phyloP scores from a whole-genome alignment of 1,140 invertebrate genomes.

The Euglossa dilemma region DNA sequence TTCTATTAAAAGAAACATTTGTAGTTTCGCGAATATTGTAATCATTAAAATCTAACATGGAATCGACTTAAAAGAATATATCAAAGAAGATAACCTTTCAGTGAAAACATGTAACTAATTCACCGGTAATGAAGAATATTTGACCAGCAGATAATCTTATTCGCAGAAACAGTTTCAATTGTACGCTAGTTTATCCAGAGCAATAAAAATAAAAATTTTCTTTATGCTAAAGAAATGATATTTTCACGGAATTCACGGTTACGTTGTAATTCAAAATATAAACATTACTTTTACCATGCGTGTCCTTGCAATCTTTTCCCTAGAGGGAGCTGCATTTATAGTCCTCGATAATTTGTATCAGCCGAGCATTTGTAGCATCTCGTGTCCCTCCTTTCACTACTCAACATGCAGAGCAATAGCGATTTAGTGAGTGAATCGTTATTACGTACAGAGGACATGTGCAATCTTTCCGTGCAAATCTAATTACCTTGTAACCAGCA shows the following conservation, averaged over 20 bases:
- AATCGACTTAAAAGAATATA: not conserved
- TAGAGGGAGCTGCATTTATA: not conserved
- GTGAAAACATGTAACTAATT: not conserved
- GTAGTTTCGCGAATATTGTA: not conserved
- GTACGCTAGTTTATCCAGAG: not conserved
- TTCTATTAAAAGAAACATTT: not conserved
- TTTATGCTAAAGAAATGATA: not conserved
- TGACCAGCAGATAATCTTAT: not conserved
- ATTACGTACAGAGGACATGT: not conserved
- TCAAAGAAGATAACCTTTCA: not conserved
- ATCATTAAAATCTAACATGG: not conserved
- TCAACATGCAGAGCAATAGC: not conserved
- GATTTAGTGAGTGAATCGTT: not conserved
- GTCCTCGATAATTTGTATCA: not conserved
- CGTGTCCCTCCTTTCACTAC: constrained; percentile 15
- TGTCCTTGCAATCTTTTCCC: not conserved
- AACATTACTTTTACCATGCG: not conserved
- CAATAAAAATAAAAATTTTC: too few relatives aligned
- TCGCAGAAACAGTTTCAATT: not conserved
- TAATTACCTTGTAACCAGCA: not conserved
- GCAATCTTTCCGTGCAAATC: not conserved
- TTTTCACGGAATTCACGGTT: not conserved
- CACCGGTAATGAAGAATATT: not conserved
- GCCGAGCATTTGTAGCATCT: not conserved
- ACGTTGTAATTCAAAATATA: not conserved